These are phyloP conservation scores for Lepidostoma basale DNA, from an alignment of 1,140 invertebrate genomes.

Conservation along the genomic window DNA sequence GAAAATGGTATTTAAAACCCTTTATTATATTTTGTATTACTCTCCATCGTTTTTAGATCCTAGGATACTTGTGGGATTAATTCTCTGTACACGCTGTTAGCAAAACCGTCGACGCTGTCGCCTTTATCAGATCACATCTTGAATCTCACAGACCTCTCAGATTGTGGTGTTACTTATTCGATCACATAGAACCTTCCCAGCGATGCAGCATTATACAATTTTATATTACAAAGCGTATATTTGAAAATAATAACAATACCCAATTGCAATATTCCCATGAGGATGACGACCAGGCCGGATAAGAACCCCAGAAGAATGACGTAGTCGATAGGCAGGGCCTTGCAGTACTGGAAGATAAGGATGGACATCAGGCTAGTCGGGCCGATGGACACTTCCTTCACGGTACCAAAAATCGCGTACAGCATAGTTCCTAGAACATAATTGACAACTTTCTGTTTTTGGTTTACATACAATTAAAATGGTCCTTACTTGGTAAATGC, in stretches of 20 bases:
- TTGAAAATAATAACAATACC: conserved; percentile 59
- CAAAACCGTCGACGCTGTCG: too few species aligned
- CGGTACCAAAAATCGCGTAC: conserved; percentile 87
- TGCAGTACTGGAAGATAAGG: conserved; percentile 75
- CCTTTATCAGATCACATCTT: too few species aligned
- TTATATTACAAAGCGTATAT: background rate
- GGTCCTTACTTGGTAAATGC: too few species aligned
- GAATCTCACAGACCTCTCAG: too few species aligned
- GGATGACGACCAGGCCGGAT: conserved; percentile 75
- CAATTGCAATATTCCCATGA: conserved; percentile 78
- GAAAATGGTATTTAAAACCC: too few species aligned
- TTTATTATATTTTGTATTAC: too few species aligned
- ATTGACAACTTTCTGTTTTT: too few species aligned
- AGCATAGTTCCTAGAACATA: conserved; percentile 74
- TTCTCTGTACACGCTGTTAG: too few species aligned
- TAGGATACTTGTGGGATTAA: too few species aligned
- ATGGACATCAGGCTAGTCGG: conserved; percentile 87
- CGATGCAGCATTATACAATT: background rate
- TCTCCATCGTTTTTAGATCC: too few species aligned
- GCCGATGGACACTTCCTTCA: conserved; percentile 90
- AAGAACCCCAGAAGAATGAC: conserved; percentile 81
- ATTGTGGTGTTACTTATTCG: too few species aligned
- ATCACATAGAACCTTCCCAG: background rate
- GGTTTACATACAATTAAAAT: too few species aligned
- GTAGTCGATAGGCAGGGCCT: conserved; percentile 72